Conservation (phyloP, 2,113 vertebrate species). For the Cheirogaleus medius region DNA sequence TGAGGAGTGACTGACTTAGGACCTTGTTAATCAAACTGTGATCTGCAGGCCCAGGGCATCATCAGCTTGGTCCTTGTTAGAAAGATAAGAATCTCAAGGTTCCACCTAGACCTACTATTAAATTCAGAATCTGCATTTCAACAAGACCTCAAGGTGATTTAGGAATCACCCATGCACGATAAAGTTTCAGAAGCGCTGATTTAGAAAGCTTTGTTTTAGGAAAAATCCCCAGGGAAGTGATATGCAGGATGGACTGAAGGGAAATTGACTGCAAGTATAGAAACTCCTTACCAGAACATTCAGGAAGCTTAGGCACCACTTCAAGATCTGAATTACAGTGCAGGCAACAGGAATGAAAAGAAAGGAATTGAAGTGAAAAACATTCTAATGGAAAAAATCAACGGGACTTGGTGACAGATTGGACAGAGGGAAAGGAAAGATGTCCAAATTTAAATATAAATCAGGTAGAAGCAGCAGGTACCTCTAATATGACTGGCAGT, state of each 20-base stretch:
- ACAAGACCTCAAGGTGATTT: neutral
- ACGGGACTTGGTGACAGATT: neutral
- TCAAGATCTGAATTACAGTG: neutral
- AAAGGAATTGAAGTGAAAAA: neutral
- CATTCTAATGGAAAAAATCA: neutral
- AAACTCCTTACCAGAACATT: neutral
- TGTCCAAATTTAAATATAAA: neutral
- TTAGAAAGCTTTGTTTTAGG: neutral
- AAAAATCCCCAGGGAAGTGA: neutral
- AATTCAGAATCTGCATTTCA: neutral
- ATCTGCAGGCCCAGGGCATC: fast-evolving
- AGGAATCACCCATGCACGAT: too few relatives aligned
- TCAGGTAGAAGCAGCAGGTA: neutral
- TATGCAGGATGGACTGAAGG: neutral
- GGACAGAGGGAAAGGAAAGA: neutral
- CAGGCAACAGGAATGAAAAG: neutral
- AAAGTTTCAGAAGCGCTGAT: neutral
- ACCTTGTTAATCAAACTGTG: neutral
- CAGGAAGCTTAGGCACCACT: neutral
- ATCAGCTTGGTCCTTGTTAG: neutral
- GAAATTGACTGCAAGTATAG: neutral
- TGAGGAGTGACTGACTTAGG: neutral
- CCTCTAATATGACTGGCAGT: neutral
- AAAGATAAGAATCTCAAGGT: neutral
- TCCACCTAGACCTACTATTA: neutral